A percentile compares a stretch with the other conserved stretches of the same genome.
phyloP scores from a whole-genome alignment of 2,113 vertebrate genomes.

The Gambusia holbrooki region DNA sequence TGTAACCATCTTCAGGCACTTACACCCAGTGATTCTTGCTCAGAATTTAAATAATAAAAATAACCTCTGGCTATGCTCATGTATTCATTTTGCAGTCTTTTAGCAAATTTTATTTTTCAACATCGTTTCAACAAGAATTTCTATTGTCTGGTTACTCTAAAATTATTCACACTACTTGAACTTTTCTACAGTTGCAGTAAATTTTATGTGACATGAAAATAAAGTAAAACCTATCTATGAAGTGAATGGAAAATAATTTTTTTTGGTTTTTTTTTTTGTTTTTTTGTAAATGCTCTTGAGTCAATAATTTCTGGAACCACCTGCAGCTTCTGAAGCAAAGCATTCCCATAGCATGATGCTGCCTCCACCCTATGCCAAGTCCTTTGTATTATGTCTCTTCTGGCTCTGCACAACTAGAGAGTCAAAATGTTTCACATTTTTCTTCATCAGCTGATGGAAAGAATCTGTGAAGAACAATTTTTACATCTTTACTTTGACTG shows the following conservation, averaged over 20 bases:
- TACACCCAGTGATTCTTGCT: conserved; percentile 15
- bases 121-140: not conserved
- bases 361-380: too few species aligned
- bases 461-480: too few species aligned
- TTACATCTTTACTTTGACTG: too few species aligned
- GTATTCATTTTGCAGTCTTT: not conserved
- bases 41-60: conserved; percentile 28
- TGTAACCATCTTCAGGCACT: conserved; percentile 24
- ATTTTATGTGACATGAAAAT: not conserved
- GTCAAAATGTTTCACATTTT: too few species aligned
- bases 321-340: too few species aligned
- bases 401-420: too few species aligned
- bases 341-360: too few species aligned
- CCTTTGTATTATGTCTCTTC: too few species aligned
- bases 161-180: not conserved
- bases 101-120: not conserved
- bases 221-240: not conserved
- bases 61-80: not conserved
- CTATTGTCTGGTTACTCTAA: too few species aligned
- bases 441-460: too few species aligned
- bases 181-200: not conserved
- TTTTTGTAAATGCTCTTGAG: not conserved
- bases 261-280: not conserved
- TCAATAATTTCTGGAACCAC: not conserved
- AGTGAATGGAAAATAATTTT: not conserved